A percentile compares a stretch with the other conserved stretches of the same genome.
phyloP scores from a whole-genome alignment of 2,888 invertebrate species.

The Scaptomyza flava region DNA sequence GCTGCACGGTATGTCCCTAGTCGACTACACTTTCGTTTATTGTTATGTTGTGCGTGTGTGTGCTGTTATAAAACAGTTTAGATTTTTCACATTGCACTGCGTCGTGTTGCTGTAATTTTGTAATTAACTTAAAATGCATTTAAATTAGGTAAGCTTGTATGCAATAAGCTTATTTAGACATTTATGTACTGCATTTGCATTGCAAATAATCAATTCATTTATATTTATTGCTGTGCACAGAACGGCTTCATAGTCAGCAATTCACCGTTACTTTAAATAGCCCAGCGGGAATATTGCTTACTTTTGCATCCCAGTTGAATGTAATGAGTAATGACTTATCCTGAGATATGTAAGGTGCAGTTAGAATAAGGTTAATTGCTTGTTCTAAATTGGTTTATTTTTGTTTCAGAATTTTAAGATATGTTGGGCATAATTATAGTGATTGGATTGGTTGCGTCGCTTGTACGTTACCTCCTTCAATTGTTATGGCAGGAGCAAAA shows the following conservation, averaged over 20 bases:
- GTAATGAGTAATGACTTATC: background rate
- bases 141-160: constrained; percentile 1
- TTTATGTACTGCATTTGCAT: background rate
- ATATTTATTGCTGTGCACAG: background rate
- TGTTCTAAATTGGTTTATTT: background rate
- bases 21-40: background rate
- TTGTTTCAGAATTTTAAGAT: background rate
- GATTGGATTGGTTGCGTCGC: constrained; percentile 29
- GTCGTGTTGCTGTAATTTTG: background rate
- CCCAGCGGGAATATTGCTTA: background rate
- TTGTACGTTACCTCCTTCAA: constrained; percentile 31
- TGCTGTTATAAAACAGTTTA: constrained; percentile 46
- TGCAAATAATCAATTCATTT: background rate
- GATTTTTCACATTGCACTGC: background rate
- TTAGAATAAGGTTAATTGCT: no score
- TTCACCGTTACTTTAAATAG: background rate
- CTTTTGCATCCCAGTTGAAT: background rate
- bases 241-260: background rate
- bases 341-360: background rate
- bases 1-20: constrained; percentile 22
- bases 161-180: background rate
- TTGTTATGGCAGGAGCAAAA: constrained; percentile 34
- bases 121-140: constrained; percentile 6
- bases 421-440: constrained; percentile 38
- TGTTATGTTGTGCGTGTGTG: background rate